Base-by-base conservation (phyloP, 2,113 vertebrate species). In the Pavo muticus region DNA sequence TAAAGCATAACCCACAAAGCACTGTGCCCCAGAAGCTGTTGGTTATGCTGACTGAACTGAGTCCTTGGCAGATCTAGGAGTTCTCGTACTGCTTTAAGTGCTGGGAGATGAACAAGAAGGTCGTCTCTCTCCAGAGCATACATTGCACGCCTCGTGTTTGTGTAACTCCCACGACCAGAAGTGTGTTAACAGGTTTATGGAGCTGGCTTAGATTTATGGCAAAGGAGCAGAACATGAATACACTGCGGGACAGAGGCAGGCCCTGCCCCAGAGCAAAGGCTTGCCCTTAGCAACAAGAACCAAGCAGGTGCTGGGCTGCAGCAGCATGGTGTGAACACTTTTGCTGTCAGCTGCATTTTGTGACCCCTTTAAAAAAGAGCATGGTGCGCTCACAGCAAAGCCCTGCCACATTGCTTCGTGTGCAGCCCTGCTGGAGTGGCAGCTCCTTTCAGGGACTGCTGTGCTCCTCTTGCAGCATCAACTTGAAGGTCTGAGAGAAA, bases 181-280 rank as follows among this genome's bases (percentile, higher is more conserved):
- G 56, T 57, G 32, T 35, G 61, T 72, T 52, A 72, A 48, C 87
- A 82, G 94, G 86, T 95, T 91, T 89, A 94, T 84, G 87, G 95
- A 52, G 50, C 24, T 82, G 44, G 10, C 20, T 84, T 78, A 27
- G 84, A 87, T 92, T 92, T 95, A 91, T 54, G n/a, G 84, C 71
- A 54, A 67, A 76, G 73, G 69, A 72, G 14, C 10, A 6, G 44
- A 75, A 73, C 37, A 37, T 6, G 45, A 52, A 72, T 37, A 40
- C 37, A 37, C 30, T 9, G 4, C 24, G 69, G 30, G 16, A 44
- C 7, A 44, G 84, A 10, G 1, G 44, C 9, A 1, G 57, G 77
- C 88, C 73, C 88, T 78, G 45, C 47, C 76, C 50, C 27, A 3
- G 81, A 61, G 74, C 91, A 68, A 94, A 94, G 84, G 87, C 63